phyloP scores from a whole-genome alignment of 1,140 invertebrate genomes.

The Psix sp. region DNA sequence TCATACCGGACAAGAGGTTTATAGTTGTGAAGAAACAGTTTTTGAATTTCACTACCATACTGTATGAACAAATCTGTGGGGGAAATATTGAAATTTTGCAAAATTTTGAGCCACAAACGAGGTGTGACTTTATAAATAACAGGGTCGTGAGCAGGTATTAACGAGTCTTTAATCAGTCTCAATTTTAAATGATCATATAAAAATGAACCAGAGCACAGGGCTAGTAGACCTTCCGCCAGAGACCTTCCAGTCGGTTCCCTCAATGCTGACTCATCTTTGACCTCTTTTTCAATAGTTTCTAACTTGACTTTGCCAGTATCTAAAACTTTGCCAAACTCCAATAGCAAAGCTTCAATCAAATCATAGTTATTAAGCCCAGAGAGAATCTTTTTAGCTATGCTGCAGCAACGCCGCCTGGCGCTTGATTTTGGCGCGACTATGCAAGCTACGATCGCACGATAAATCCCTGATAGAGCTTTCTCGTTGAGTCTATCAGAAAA shows the following conservation, averaged over 20 bases:
- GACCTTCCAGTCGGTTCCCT: conserved; percentile 67
- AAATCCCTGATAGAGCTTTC: conserved; percentile 76
- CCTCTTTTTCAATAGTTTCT: conserved; percentile 68
- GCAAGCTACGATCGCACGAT: conserved; percentile 81
- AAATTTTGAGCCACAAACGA: conserved; percentile 81
- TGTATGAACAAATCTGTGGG: conserved; percentile 79
- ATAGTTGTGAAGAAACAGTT: conserved; percentile 80
- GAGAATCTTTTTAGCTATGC: conserved; percentile 67
- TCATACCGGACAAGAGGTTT: conserved; percentile 78
- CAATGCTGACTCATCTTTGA: conserved; percentile 68
- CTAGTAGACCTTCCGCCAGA: conserved; percentile 70
- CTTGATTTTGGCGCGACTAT: conserved; percentile 76
- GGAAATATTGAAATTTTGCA: conserved; percentile 78
- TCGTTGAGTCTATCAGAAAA: conserved; percentile 80
- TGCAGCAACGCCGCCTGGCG: conserved; percentile 65
- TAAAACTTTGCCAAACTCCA: conserved; percentile 80
- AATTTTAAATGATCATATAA: conserved; percentile 64
- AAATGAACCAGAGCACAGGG: conserved; percentile 71
- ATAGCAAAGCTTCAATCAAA: conserved; percentile 77
- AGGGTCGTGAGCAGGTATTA: conserved; percentile 84
- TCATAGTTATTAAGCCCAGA: conserved; percentile 66
- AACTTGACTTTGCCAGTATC: conserved; percentile 78
- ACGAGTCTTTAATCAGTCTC: conserved; percentile 74
- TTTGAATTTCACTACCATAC: conserved; percentile 78
- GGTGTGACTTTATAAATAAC: conserved; percentile 77